Percentiles rank a stretch among this genome's conserved stretches.
phyloP scores from a whole-genome alignment of 2,797 vertebrate species.

The Alexandromys oeconomus region DNA sequence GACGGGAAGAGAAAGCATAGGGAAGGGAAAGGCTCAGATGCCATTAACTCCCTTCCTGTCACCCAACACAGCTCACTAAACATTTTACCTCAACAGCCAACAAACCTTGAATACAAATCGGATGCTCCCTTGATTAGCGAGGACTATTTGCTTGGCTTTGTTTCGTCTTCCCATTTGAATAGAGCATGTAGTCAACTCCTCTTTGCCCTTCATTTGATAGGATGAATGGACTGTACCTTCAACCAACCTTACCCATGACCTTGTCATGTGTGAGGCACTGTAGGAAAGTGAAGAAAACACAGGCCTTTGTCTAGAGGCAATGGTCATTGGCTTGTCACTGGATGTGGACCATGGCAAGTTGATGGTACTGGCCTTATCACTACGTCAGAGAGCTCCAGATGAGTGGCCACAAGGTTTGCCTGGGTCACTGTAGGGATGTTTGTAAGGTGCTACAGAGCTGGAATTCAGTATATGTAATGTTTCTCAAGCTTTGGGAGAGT shows the following conservation, averaged over 20 bases:
- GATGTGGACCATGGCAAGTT: neutral
- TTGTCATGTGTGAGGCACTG: no score
- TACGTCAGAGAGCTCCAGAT: neutral
- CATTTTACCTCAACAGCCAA: neutral
- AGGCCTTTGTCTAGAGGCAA: neutral
- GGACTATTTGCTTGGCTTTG: neutral
- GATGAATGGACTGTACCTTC: neutral
- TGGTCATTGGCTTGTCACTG: neutral
- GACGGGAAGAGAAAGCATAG: neutral
- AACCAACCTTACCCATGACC: neutral
- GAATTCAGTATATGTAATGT: neutral
- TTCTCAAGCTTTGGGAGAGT: constrained; percentile 7
- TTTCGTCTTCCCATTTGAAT: neutral
- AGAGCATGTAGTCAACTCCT: neutral
- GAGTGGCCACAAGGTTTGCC: neutral
- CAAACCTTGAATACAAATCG: neutral
- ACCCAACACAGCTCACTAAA: fast-evolving
- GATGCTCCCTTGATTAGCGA: neutral
- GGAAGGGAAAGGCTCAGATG: neutral
- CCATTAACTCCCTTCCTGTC: fast-evolving
- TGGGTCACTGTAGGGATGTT: neutral
- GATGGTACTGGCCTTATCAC: neutral
- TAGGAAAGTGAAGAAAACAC: neutral
- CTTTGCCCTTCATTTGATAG: constrained; percentile 30
- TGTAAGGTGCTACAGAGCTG: neutral